Percentiles rank a stretch among this genome's conserved stretches.
Conservation (phyloP, 2,113 vertebrate genomes). For the Ameiurus melas region DNA sequence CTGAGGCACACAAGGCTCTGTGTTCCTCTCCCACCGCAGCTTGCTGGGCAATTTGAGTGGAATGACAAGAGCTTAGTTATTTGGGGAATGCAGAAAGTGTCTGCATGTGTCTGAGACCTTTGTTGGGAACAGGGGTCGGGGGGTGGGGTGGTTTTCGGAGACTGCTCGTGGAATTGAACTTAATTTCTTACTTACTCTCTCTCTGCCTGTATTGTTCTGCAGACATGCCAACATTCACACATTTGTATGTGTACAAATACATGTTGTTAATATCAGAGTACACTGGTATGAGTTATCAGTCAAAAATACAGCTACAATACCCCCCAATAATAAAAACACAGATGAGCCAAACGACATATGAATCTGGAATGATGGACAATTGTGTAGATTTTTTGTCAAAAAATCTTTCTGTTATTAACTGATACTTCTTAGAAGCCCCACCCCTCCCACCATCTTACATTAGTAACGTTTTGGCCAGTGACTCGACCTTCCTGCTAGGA, state of each 20-base stretch:
- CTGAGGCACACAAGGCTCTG: constrained; percentile 59
- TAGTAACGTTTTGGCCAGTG: background rate
- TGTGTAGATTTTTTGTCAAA: background rate
- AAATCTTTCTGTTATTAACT: background rate
- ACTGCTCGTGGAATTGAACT: constrained; percentile 4
- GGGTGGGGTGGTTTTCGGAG: background rate
- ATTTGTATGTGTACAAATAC: background rate
- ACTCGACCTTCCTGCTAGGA: background rate
- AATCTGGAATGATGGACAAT: background rate
- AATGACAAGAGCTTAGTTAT: constrained; percentile 70
- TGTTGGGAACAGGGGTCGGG: constrained; percentile 16
- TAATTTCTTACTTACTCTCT: constrained; percentile 3
- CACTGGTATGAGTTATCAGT: background rate
- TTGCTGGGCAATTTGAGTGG: constrained; percentile 68
- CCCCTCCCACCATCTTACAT: background rate
- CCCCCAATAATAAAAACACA: background rate
- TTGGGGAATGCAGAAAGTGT: constrained; percentile 69
- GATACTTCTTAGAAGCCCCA: background rate
- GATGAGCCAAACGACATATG: background rate
- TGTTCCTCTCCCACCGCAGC: constrained; percentile 59
- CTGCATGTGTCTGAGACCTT: constrained; percentile 58
- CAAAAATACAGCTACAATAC: background rate
- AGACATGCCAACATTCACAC: background rate
- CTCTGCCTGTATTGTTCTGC: background rate
- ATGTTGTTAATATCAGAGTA: background rate